These are phyloP conservation scores for Oplegnathus fasciatus DNA, from an alignment of 2,113 vertebrate species.

Conservation along the genomic window DNA sequence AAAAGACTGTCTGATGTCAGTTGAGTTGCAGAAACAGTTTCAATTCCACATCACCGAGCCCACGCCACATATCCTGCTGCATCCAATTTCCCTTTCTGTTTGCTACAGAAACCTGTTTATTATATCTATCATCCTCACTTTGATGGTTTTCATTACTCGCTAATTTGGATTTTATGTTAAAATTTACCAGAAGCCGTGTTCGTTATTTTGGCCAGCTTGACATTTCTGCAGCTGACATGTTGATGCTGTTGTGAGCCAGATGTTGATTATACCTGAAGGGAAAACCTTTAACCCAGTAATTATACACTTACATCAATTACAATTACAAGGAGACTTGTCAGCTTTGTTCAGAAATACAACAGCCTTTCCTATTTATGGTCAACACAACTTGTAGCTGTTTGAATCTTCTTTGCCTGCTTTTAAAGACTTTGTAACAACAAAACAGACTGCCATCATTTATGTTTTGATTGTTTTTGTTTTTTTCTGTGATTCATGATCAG, in stretches of 20 bases:
- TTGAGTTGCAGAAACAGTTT: not conserved
- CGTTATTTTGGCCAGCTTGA: not conserved
- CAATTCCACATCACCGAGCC: slow-evolving; percentile 5
- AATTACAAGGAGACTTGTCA: not conserved
- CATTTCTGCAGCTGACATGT: not conserved
- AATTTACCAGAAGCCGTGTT: not conserved
- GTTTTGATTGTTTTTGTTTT: not conserved
- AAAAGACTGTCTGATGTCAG: not conserved
- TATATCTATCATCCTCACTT: not conserved
- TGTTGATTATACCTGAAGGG: not conserved
- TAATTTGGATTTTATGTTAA: not conserved
- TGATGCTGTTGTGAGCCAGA: slow-evolving; percentile 4
- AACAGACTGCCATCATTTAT: not conserved
- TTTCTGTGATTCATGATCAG: not conserved
- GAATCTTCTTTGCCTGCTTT: not conserved
- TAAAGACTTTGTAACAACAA: not conserved
- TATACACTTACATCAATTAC: not conserved
- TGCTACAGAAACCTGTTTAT: not conserved
- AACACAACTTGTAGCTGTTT: not conserved
- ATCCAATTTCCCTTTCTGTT: slow-evolving; percentile 9
- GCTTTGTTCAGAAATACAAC: not conserved
- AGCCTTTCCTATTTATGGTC: not conserved
- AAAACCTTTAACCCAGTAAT: not conserved
- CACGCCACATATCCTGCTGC: not conserved
- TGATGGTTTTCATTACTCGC: slow-evolving; percentile 4